Base-by-base conservation (phyloP, 2,888 invertebrate genomes). In the Lithophane socia region DNA sequence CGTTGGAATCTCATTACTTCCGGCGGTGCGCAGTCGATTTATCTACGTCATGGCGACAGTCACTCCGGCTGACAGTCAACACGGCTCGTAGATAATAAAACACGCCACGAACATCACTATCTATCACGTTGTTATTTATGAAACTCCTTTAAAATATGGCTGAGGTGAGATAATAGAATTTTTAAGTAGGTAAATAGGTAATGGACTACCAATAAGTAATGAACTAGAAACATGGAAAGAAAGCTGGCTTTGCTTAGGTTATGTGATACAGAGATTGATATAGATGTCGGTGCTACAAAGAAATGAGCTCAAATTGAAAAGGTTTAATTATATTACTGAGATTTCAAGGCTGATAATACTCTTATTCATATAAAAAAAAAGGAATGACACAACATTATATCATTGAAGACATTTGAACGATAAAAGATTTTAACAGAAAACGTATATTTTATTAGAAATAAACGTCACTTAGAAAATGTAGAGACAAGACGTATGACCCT, bases 71-170 rank as follows among this genome's bases (percentile, higher is more conserved):
- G 88, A 92, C 93, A 90, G 86, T 83, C 86, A 86, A 89, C 90
- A 90, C 80, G 82, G 89, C 84, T 80, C 80, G 85, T 81, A 89
- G 92, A 92, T 93, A 93, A 92, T 93, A 92, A 92, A 92, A 91
- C 92, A 91, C 90, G 91, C 91, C 87, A 88, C 82, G 76, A 85
- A 87, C 88, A 88, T 87, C 83, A 89, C 90, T 88, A 89, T 90
- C 89, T 88, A 89, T 87, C 89, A 87, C 85, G 75, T 67, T 83
- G 86, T 87, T 86, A 89, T 88, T 90, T 88, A 89, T 82, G 66
- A 83, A 89, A 80, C 75, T 82, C 79, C 84, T 82, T 83, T 84
- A 80, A 88, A 86, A 88, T 80, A 88, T 77, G 73, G 74, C 75
- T 24, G 77, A 85, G 83, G 88, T 85, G 78, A 86, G 75, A 84